These are phyloP conservation scores for Eupithecia pulchellata DNA, from an alignment of 2,888 invertebrate species.

Conservation along the genomic window DNA sequence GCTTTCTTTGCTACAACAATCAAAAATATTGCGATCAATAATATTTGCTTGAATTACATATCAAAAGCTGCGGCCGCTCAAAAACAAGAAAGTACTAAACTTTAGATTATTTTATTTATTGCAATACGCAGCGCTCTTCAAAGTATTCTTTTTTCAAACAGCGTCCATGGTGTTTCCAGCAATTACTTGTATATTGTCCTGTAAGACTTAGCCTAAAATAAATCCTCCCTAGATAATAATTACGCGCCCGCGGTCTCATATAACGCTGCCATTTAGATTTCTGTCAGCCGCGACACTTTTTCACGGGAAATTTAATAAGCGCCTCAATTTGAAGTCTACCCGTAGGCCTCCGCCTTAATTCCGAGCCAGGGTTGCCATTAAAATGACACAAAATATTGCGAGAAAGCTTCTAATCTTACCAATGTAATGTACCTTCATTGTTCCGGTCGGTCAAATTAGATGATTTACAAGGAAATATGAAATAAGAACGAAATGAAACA, in stretches of 20 bases:
- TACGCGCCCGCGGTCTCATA: slow-evolving; percentile 25
- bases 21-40: no score
- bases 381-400: slow-evolving; percentile 13
- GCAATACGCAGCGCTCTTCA: background rate
- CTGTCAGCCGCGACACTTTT: slow-evolving; percentile 49
- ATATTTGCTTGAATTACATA: no score
- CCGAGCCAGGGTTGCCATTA: slow-evolving; percentile 32
- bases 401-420: slow-evolving; percentile 13
- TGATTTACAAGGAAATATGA: slow-evolving; percentile 10
- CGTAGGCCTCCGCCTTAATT: slow-evolving; percentile 39
- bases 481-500: slow-evolving; percentile 12
- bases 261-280: slow-evolving; percentile 38
- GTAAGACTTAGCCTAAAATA: slow-evolving; percentile 11
- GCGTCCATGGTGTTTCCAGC: background rate
- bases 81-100: no score
- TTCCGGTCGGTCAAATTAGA: slow-evolving; percentile 9
- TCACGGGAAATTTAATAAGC: slow-evolving; percentile 59
- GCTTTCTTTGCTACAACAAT: no score
- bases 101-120: background rate
- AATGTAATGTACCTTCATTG: slow-evolving; percentile 16
- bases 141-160: background rate
- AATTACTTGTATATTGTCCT: background rate
- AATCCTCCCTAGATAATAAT: slow-evolving; percentile 25
- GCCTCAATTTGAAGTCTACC: slow-evolving; percentile 46
- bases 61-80: no score